Evolutionary conservation across 1,140 invertebrate species (phyloP), one percentile per base, ranked within the genome.

Genomic region (Zaprionus vittiger): DNA sequence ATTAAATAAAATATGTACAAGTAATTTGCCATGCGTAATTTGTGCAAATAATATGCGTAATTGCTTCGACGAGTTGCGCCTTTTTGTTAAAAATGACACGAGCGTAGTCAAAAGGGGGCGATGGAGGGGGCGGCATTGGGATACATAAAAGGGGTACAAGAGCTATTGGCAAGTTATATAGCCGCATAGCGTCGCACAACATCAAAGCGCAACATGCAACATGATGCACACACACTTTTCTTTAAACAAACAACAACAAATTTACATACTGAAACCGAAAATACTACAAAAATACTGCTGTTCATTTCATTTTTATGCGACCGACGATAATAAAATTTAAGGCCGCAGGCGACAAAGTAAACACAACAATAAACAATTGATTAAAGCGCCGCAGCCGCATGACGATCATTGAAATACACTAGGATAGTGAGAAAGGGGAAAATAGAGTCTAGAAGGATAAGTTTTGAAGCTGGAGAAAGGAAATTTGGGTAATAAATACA

Each of bases 41-140:
- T 89, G 84, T 89, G 84, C 84, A 90, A 89, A 89, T 89, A 89
- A 89, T 89, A 89, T 90, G 81, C 81, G 81, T 90, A 89, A 89
- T 89, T 87, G 81, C 57, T 57, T 24, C 7, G 56, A 73, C 71
- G 66, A 74, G 57, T 62, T 61, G 72, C 22, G 57, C 59, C 52
- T 26, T 49, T 34, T 37, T 47, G n/a, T 17, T 7, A 47, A 56
- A 56, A 64, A 49, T 26, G 31, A 17, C 44, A 64, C 24, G 31
- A 54, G 44, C 44, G 41, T 49, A 31, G 44, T 11, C 24, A 9
- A 20, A 15, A 47, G 41, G 37, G 17, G 41, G 17, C 4, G 11
- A 34, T 34, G 31, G 9, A 47, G 41, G 37, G 1, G 20, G 15
- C 20, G 56, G 4, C 1, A 34, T 22, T 14, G 1, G 7, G 37